Evolutionary conservation across 2,888 invertebrate genomes (phyloP).

Genomic region (Stenurella melanura): DNA sequence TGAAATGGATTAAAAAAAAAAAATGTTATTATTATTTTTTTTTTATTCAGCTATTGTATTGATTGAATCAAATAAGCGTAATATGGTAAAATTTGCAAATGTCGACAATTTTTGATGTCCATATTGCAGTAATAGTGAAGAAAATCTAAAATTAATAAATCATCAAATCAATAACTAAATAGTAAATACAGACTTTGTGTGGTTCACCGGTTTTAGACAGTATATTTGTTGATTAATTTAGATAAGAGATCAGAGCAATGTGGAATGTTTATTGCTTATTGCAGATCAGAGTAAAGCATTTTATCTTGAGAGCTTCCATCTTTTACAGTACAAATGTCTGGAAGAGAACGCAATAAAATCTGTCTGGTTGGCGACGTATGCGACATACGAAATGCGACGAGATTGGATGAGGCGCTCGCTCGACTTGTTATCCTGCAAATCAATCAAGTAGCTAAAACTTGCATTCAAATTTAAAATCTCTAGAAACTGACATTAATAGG

Average conservation of each 20-base stretch:
- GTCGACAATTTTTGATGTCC: no score
- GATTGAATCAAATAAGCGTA: no score
- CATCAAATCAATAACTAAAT: no score
- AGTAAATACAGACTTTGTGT: no score
- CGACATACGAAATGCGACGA: constrained; percentile 70
- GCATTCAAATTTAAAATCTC: neutral
- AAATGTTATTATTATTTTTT: no score
- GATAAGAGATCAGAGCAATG: constrained; percentile 1
- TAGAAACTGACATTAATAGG: neutral
- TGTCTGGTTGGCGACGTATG: constrained; percentile 71
- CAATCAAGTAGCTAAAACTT: constrained; percentile 9
- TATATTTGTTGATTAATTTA: no score
- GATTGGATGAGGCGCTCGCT: constrained; percentile 67
- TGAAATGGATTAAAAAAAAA: no score
- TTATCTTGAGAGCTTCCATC: constrained; percentile 77
- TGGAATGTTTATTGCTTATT: constrained; percentile 48
- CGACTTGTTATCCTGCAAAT: neutral
- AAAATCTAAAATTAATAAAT: no score
- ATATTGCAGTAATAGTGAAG: no score
- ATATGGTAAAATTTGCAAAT: no score
- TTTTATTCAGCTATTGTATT: no score
- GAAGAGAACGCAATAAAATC: constrained; percentile 72
- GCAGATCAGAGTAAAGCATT: constrained; percentile 49
- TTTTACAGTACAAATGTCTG: constrained; percentile 76
- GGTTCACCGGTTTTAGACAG: no score